phyloP scores from a whole-genome alignment of 1,140 invertebrate genomes.

The Neodiprion lecontei region DNA sequence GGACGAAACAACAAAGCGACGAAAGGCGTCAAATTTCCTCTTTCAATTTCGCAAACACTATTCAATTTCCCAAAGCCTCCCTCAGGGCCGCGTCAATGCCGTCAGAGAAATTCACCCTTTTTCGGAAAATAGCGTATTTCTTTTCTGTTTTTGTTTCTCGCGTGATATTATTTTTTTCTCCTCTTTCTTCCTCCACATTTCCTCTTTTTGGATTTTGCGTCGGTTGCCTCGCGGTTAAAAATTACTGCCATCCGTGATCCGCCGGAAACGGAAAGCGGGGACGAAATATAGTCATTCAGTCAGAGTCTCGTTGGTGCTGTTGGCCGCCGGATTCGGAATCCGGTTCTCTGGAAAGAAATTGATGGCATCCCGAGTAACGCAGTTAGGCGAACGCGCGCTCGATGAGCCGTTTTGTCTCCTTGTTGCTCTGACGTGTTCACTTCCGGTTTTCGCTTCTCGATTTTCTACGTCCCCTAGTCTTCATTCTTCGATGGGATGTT shows the following conservation, averaged over 20 bases:
- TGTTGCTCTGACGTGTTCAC: constrained; percentile 19
- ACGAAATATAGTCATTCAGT: too few species aligned
- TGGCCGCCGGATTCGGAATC: neutral
- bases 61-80: constrained; percentile 46
- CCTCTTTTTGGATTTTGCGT: neutral
- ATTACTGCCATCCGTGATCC: neutral
- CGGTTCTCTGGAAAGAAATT: neutral
- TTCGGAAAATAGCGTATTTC: neutral
- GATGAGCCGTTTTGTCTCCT: constrained; percentile 47
- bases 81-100: constrained; percentile 1
- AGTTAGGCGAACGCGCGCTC: constrained; percentile 46
- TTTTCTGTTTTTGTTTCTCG: too few species aligned
- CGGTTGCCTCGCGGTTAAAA: neutral
- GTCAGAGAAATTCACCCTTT: neutral
- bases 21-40: constrained; percentile 47
- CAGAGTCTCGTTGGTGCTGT: too few species aligned
- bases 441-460: constrained; percentile 21
- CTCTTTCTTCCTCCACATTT: neutral
- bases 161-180: too few species aligned
- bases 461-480: neutral
- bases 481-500: constrained; percentile 29
- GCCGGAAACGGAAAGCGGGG: neutral
- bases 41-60: constrained; percentile 47
- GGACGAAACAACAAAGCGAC: constrained; percentile 32
- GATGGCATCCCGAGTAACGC: constrained; percentile 34